A percentile compares a stretch with the other conserved stretches of the same genome.
phyloP scores from a whole-genome alignment of 1,140 invertebrate species.

The Bombus waltoni region DNA sequence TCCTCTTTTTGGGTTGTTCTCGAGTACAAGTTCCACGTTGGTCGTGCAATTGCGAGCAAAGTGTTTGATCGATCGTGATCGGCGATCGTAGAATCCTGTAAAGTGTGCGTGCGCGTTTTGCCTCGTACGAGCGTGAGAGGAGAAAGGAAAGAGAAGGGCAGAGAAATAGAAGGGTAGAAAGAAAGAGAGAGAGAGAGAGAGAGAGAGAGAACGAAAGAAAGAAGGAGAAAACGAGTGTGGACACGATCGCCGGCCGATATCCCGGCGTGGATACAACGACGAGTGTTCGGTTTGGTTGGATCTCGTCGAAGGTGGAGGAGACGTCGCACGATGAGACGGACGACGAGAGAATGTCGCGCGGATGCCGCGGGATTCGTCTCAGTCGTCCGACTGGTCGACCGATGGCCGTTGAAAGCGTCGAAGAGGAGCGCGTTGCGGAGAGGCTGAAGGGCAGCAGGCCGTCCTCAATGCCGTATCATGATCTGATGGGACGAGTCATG shows the following conservation, averaged over 20 bases:
- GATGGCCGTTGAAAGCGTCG: background rate
- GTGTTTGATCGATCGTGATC: background rate
- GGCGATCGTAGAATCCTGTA: background rate
- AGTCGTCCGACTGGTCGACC: conserved; percentile 20
- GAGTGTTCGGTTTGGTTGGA: conserved; percentile 5
- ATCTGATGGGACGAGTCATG: conserved; percentile 71
- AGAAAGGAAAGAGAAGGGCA: background rate
- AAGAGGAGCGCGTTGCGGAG: background rate
- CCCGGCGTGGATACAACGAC: conserved; percentile 11
- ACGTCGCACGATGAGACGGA: conserved; percentile 57
- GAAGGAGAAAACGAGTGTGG: background rate
- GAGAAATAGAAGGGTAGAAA: background rate
- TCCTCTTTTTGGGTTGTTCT: background rate
- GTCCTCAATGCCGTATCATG: conserved; percentile 42
- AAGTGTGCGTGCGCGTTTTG: background rate
- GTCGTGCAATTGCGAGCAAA: background rate
- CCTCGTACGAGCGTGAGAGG: background rate
- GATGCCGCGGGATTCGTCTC: conserved; percentile 44
- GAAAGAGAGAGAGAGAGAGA: background rate
- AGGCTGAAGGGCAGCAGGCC: background rate
- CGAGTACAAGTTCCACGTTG: background rate
- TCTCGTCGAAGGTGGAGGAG: conserved; percentile 52
- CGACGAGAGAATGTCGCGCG: conserved; percentile 49
- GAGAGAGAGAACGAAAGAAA: background rate
- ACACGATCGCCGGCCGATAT: background rate